These are phyloP conservation scores for Lapara coniferarum DNA, from an alignment of 2,888 invertebrate species.

Conservation along the genomic window DNA sequence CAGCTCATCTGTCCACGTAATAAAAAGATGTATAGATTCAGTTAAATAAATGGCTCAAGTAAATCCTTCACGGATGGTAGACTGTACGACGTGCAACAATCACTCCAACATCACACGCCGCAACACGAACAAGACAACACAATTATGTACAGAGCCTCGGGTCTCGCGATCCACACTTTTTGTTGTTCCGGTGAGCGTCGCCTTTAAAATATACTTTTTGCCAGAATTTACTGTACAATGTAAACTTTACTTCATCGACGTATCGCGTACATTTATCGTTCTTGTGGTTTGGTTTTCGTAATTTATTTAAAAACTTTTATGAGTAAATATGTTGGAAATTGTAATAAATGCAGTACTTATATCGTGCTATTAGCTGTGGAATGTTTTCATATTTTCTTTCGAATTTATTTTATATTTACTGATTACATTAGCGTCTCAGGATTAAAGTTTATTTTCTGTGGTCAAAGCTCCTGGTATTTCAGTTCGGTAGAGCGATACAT, in stretches of 20 bases:
- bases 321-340: constrained; percentile 43
- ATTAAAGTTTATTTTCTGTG: no score
- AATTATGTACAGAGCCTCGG: constrained; percentile 55
- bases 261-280: constrained; percentile 16
- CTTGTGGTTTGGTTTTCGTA: constrained; percentile 21
- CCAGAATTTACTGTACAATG: constrained; percentile 49
- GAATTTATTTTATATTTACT: neutral
- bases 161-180: constrained; percentile 47
- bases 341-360: neutral
- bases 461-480: no score
- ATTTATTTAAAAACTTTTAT: constrained; percentile 16
- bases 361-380: constrained; percentile 1
- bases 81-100: constrained; percentile 50
- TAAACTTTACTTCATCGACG: constrained; percentile 33
- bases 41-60: neutral
- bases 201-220: constrained; percentile 47
- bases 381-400: neutral
- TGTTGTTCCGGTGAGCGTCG: constrained; percentile 42
- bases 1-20: no score
- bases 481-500: no score
- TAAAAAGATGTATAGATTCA: neutral
- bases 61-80: constrained; percentile 37
- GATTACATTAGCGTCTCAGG: neutral
- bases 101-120: constrained; percentile 50
- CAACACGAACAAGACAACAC: constrained; percentile 56